Evolutionary conservation across 64 coral and sea anemone genomes (phyloP).

Genomic region (Cladopsammia gracilis): DNA sequence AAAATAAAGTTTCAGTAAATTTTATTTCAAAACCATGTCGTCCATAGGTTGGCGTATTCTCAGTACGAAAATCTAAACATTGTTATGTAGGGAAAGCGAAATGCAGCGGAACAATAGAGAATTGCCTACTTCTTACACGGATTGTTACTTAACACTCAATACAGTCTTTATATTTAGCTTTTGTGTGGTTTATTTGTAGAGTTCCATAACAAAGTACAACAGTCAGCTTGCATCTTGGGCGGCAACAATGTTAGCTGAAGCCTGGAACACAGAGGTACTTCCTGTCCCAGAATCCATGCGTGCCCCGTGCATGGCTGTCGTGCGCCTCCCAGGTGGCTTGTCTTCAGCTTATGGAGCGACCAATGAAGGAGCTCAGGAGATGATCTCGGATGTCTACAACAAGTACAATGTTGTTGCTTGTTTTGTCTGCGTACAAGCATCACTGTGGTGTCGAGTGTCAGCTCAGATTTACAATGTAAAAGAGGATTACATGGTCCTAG

Average conservation of each 20-base stretch:
- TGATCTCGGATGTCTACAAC: constrained; percentile 56
- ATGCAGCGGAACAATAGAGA: too few relatives aligned
- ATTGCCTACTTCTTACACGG: too few relatives aligned
- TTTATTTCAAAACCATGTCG: too few relatives aligned
- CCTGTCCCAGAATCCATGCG: constrained; percentile 77
- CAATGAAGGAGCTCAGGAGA: neutral
- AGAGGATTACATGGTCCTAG: constrained; percentile 73
- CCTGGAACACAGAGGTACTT: constrained; percentile 83
- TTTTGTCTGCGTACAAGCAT: constrained; percentile 78
- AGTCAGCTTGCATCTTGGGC: constrained; percentile 78
- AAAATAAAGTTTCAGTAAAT: too few relatives aligned
- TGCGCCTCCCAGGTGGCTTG: constrained; percentile 76
- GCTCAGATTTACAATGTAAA: constrained; percentile 81
- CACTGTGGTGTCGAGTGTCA: constrained; percentile 87
- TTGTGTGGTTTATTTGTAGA: constrained; percentile 12
- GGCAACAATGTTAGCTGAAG: constrained; percentile 73
- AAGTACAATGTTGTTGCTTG: constrained; percentile 64
- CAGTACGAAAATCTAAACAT: too few relatives aligned
- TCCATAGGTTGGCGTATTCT: too few relatives aligned
- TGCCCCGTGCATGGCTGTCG: constrained; percentile 80
- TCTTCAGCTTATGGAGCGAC: constrained; percentile 73
- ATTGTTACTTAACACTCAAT: too few relatives aligned
- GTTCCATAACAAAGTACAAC: constrained; percentile 66
- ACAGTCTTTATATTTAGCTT: too few relatives aligned
- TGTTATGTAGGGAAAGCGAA: too few relatives aligned